A percentile compares a stretch with the other conserved stretches of the same genome.
Conservation (phyloP, 2,113 vertebrate species). For the Dolichotis patagonum region DNA sequence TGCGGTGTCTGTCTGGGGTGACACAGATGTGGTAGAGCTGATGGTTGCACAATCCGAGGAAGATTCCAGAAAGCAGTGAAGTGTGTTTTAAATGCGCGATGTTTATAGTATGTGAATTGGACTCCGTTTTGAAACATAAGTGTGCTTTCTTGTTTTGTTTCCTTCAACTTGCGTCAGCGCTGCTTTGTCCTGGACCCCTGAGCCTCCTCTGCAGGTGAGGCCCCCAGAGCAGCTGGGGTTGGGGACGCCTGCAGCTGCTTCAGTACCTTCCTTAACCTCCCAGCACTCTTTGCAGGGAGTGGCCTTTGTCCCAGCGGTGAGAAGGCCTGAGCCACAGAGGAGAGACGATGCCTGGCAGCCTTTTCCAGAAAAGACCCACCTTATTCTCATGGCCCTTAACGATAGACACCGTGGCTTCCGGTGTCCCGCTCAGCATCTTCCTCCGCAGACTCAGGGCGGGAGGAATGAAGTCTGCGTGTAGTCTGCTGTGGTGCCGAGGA, state of each 20-base stretch:
- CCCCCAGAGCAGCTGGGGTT: not conserved
- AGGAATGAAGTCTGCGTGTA: not conserved
- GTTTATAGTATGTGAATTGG: not conserved
- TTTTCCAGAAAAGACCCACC: not conserved
- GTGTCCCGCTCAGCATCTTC: not conserved
- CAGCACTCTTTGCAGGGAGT: not conserved
- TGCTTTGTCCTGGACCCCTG: not conserved
- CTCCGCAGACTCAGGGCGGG: not conserved
- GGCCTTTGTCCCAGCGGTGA: not conserved
- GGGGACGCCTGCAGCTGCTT: too few relatives aligned
- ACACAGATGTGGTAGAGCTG: not conserved
- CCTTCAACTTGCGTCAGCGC: not conserved
- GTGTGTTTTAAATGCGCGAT: not conserved
- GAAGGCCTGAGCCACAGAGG: not conserved
- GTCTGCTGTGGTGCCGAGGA: not conserved
- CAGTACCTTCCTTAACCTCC: not conserved
- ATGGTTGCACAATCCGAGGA: not conserved
- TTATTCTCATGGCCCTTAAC: not conserved
- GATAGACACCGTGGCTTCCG: not conserved
- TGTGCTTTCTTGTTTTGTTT: not conserved
- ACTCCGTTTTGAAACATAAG: not conserved
- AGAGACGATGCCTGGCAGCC: not conserved
- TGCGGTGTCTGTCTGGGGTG: not conserved
- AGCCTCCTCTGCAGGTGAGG: not conserved
- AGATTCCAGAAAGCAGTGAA: not conserved